phyloP scores from a whole-genome alignment of 2,888 invertebrate genomes.

The Hirtodrosophila histrioides region DNA sequence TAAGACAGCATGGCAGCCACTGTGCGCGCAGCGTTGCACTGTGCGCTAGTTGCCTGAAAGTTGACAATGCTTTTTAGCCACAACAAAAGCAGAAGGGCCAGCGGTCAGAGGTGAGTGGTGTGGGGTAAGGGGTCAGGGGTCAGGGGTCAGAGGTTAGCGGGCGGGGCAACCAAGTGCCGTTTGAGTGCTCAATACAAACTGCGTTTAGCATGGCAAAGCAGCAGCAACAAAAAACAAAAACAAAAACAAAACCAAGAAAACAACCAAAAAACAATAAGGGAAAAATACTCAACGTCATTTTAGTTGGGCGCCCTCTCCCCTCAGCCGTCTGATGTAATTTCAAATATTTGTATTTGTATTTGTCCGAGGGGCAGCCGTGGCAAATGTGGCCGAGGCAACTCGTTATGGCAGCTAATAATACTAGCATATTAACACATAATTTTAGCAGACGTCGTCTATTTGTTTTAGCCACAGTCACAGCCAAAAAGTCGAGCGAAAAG shows the following conservation, averaged over 20 bases:
- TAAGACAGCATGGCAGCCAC: conserved; percentile 4
- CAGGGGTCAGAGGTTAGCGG: background rate
- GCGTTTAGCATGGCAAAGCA: conserved; percentile 51
- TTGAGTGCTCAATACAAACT: conserved; percentile 61
- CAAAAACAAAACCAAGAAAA: too few relatives aligned
- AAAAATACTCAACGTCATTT: conserved; percentile 32
- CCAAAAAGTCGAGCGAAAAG: conserved; percentile 48
- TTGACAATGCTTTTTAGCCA: conserved; percentile 32
- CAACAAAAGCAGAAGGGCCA: background rate
- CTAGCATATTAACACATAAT: conserved; percentile 78
- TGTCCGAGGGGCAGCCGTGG: conserved; percentile 15
- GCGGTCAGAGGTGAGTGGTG: background rate
- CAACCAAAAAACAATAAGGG: background rate
- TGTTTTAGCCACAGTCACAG: conserved; percentile 52
- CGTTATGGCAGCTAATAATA: conserved; percentile 71
- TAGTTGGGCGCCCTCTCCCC: background rate
- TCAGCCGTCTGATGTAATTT: conserved; percentile 55
- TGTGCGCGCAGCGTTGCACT: conserved; percentile 28
- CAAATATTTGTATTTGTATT: conserved; percentile 59
- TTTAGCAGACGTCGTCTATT: conserved; percentile 68
- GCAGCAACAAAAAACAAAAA: conserved; percentile 1
- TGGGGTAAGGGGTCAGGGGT: background rate
- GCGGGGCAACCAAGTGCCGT: conserved; percentile 21
- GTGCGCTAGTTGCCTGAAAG: conserved; percentile 23
- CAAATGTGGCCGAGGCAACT: conserved; percentile 35